Evolutionary conservation across 2,888 invertebrate species (phyloP).

Genomic region (Arrhopalites spinosus): DNA sequence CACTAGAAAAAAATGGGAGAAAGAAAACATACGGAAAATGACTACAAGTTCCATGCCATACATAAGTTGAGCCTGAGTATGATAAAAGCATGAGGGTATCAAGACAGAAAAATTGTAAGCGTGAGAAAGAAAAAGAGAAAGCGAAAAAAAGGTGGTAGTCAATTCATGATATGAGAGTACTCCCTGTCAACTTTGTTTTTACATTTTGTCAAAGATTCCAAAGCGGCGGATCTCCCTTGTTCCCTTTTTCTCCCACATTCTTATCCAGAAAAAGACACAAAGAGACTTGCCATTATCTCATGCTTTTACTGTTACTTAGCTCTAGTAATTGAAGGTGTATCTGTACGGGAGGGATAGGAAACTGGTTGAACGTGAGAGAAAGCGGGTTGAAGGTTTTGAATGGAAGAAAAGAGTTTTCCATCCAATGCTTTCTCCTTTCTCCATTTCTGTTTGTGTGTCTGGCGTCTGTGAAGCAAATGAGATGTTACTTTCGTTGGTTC

Average conservation of each 20-base stretch:
- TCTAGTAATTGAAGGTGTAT: no score
- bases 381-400: no score
- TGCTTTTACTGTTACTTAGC: no score
- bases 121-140: neutral
- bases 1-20: neutral
- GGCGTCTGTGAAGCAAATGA: no score
- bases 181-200: slow-evolving; percentile 25
- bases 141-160: neutral
- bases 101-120: neutral
- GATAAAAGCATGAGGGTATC: neutral
- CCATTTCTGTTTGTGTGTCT: neutral
- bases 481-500: no score
- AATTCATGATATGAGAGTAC: slow-evolving; percentile 8
- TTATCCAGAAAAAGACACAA: neutral
- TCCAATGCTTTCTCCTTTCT: neutral
- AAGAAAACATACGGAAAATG: slow-evolving; percentile 10
- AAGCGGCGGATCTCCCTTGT: neutral
- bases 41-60: no score
- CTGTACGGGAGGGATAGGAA: no score
- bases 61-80: no score
- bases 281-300: no score
- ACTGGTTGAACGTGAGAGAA: no score
- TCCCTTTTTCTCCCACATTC: slow-evolving; percentile 12
- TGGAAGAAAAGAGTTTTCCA: no score
- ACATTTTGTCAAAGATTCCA: neutral